Base-by-base conservation (phyloP, 1,140 invertebrate genomes). In the Stenopsyche tienmushanensis region DNA sequence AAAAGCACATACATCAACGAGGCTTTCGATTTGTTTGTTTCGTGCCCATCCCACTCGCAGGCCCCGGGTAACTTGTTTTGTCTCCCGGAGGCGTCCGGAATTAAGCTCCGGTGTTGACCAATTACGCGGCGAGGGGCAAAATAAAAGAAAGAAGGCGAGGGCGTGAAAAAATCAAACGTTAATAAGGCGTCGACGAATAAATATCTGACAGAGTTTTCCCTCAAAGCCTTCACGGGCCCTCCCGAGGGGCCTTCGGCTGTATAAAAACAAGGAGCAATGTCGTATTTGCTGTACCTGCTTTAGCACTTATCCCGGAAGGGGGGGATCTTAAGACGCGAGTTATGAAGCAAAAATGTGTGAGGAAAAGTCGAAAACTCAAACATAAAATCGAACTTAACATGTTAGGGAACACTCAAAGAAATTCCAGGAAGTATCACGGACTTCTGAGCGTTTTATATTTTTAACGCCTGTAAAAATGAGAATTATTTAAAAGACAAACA, bases 11-110 rank as follows among this genome's bases (percentile, higher is more conserved):
- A 60, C 66, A 60, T 68, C 66, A 63, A 47, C 55, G 21, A n/a
- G 34, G 47, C 34, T 62, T 54, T 50, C 67, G 63, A 69, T 69
- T 69, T 69, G 67, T 69, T 69, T 69, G 63, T 63, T 69, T 69
- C 60, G 54, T n/a, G n/a, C n/a, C n/a, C n/a, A n/a, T n/a, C n/a
- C n/a, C n/a, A n/a, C n/a, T n/a, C n/a, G n/a, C n/a, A n/a, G n/a
- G n/a, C 58, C 21, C 44, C 49, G 60, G 18, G 13, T 52, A 55
- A 57, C 34, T 69, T 65, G 63, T 65, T 65, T 65, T 69, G 63
- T 69, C 58, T 54, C 44, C 18, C 8, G 42, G 17, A 24, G 39
- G 65, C 50, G 49, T 9, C 42, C 54, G 55, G 49, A 62, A 63
- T 65, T 65, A 63, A 62, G 50, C 64, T 26, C 44, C 59, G 42